phyloP scores from a whole-genome alignment of 2,113 vertebrate genomes.

The Phycodurus eques region DNA sequence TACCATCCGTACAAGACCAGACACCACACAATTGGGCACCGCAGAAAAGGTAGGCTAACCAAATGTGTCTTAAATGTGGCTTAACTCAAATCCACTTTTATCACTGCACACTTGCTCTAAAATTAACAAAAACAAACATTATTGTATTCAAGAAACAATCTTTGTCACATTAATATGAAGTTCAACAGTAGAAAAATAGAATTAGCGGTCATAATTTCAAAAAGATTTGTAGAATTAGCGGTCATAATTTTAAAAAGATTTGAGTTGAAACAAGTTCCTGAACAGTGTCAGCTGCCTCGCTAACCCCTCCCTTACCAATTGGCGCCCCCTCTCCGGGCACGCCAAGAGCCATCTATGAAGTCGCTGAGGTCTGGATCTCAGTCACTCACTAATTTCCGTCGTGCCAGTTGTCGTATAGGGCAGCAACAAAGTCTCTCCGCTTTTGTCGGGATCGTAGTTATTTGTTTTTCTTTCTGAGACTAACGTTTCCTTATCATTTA shows the following conservation, averaged over 20 bases:
- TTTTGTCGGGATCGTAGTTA: too few relatives aligned
- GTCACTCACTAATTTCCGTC: too few relatives aligned
- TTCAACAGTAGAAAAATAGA: too few relatives aligned
- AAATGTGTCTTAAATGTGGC: neutral
- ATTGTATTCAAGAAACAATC: neutral
- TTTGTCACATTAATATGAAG: neutral
- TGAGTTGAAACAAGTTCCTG: neutral
- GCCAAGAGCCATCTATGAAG: too few relatives aligned
- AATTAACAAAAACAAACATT: neutral
- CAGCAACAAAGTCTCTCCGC: too few relatives aligned
- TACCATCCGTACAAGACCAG: slow-evolving; percentile 88
- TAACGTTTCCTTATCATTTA: too few relatives aligned
- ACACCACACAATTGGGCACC: slow-evolving; percentile 78
- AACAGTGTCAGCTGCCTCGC: neutral
- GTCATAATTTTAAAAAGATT: neutral
- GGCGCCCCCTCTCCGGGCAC: neutral
- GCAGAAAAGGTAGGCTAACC: slow-evolving; percentile 88
- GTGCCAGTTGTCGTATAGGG: too few relatives aligned
- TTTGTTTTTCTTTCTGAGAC: too few relatives aligned
- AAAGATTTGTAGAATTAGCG: neutral
- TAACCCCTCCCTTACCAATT: neutral
- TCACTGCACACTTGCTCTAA: neutral
- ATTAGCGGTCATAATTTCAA: neutral
- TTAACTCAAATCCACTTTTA: neutral
- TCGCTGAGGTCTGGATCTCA: too few relatives aligned